Evolutionary conservation across 2,113 vertebrate species (phyloP).

Genomic region (Tringa solitaria): DNA sequence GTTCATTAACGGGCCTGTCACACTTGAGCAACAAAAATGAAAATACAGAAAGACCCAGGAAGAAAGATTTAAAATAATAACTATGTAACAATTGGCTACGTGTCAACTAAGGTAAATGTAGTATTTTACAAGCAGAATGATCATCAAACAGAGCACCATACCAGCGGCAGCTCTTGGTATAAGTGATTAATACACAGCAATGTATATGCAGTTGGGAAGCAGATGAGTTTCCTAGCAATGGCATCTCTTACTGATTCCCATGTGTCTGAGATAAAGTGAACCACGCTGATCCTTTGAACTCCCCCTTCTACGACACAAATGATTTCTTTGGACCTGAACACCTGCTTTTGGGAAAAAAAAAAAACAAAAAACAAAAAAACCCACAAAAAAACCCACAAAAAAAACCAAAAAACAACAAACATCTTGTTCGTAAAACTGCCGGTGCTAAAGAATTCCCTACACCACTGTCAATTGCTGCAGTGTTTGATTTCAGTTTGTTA

Average conservation of each 20-base stretch:
- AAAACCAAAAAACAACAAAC: no score
- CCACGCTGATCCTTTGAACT: neutral
- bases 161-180: neutral
- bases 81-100: neutral
- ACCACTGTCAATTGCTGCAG: neutral
- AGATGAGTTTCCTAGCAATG: neutral
- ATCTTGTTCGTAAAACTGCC: neutral
- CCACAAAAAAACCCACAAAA: no score
- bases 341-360: neutral
- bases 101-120: neutral
- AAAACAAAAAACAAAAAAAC: no score
- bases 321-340: neutral
- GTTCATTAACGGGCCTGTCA: neutral
- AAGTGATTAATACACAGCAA: neutral
- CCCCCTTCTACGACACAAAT: neutral
- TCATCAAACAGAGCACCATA: neutral
- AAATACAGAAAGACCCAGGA: neutral
- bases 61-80: neutral
- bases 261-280: neutral
- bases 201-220: neutral
- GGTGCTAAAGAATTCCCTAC: neutral
- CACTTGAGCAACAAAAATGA: neutral
- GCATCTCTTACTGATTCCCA: neutral
- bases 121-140: neutral
- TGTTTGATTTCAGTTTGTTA: conserved; percentile 1